Evolutionary conservation across 2,888 invertebrate genomes (phyloP), one percentile per base, ranked within the genome.

Genomic region (Chymomyza procnemis): DNA sequence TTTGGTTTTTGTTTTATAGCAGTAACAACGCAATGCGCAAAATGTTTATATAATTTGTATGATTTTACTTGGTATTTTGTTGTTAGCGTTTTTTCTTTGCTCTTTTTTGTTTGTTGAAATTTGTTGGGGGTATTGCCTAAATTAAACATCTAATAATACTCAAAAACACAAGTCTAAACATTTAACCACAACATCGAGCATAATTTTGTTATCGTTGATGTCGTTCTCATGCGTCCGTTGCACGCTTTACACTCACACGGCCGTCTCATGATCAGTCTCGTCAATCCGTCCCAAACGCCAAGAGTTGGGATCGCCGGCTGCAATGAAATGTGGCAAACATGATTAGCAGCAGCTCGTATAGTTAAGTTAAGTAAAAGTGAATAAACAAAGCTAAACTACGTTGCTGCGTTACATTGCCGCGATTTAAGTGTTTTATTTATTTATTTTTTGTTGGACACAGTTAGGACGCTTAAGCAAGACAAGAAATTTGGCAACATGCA

Each of bases 251-350:
- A 84, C 78, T 95, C 93, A 95, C 90, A 95, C 95, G 76, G 95
- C 94, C 90, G 95, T 95, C 91, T 95, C 95, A 89, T 95, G 95
- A 88, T 95, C 95, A 78, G 94, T 93, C 92, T 95, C 95, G 91
- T 95, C 95, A 91, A 95, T 95, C 88, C 95, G 93, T 76, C 95
- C 95, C 83, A 95, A 93, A 73, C 95, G 93, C 95, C 95, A 95
- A 75, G 95, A 95, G 91, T 95, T 95, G 68, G 95, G 95, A 91
- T 95, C 95, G 74, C 94, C 93, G 78, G 94, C 94, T 94, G 80
- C 46, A 88, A 85, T 47, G 19, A 26, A 26, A 26, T 26, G 6
- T 6, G 2, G 26, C 26, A 26, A 5, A 19, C 19, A 48, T n/a
- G 9, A 9, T 4, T 8, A 34, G 30, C 30, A 30, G 30, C 34